These are phyloP conservation scores for Euzetes globulus DNA, from an alignment of 2,888 invertebrate genomes.

Conservation along the genomic window DNA sequence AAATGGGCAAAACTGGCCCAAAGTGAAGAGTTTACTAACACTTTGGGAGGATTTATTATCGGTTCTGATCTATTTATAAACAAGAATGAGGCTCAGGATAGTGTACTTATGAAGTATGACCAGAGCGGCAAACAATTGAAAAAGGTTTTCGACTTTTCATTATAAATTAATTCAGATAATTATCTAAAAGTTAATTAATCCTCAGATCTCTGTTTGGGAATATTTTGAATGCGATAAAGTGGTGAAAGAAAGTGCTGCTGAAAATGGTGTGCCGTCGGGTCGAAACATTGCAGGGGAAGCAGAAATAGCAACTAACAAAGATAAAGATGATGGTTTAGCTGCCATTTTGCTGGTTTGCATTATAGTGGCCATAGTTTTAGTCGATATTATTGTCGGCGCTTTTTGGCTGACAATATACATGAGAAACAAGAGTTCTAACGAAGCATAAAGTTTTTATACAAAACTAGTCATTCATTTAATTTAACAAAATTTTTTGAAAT, in stretches of 20 bases:
- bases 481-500: neutral
- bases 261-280: neutral
- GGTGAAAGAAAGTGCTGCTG: neutral
- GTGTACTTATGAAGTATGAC: neutral
- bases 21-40: neutral
- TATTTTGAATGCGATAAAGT: neutral
- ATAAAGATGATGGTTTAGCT: neutral
- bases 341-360: neutral
- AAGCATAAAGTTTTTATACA: neutral
- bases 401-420: neutral
- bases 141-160: neutral
- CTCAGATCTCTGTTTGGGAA: conserved; percentile 8
- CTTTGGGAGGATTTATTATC: neutral
- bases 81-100: neutral
- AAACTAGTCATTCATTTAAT: neutral
- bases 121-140: neutral
- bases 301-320: neutral
- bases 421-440: neutral
- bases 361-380: neutral
- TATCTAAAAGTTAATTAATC: neutral
- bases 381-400: neutral
- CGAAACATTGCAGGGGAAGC: neutral
- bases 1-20: neutral
- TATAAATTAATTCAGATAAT: no score
- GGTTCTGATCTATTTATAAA: neutral